Evolutionary conservation across 2,888 invertebrate species (phyloP).

Genomic region (Cataglyphis rosenhaueri): DNA sequence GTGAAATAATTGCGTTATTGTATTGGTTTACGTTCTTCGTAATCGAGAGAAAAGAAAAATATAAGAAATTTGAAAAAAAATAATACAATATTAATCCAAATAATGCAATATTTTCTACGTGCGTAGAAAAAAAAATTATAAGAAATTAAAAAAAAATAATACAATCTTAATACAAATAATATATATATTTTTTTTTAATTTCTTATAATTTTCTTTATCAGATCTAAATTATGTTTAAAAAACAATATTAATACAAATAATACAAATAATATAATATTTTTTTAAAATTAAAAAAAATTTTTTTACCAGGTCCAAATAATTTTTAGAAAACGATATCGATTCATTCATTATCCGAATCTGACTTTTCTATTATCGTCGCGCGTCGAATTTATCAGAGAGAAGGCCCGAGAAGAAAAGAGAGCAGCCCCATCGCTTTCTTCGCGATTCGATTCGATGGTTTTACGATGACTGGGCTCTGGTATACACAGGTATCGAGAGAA

Average conservation of each 20-base stretch:
- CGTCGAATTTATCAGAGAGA: neutral
- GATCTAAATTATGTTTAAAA: neutral
- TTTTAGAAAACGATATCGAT: neutral
- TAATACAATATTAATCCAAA: no score
- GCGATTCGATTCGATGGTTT: constrained; percentile 81
- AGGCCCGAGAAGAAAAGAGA: neutral
- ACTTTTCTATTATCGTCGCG: neutral
- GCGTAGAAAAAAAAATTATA: no score
- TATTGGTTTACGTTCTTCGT: neutral
- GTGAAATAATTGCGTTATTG: neutral
- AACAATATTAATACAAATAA: neutral
- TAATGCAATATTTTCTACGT: no score
- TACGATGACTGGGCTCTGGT: constrained; percentile 72
- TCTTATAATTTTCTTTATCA: neutral
- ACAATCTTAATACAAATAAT: no score
- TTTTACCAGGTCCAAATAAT: neutral
- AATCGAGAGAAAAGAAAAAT: neutral
- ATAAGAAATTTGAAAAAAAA: no score
- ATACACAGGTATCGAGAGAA: constrained; percentile 78
- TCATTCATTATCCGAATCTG: neutral
- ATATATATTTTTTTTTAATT: neutral
- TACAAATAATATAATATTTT: no score
- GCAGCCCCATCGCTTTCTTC: constrained; percentile 68
- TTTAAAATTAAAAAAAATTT: neutral
- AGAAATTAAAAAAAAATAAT: no score